Base-by-base conservation (phyloP, 2,113 vertebrate species). In the Acrocephalus kingi region DNA sequence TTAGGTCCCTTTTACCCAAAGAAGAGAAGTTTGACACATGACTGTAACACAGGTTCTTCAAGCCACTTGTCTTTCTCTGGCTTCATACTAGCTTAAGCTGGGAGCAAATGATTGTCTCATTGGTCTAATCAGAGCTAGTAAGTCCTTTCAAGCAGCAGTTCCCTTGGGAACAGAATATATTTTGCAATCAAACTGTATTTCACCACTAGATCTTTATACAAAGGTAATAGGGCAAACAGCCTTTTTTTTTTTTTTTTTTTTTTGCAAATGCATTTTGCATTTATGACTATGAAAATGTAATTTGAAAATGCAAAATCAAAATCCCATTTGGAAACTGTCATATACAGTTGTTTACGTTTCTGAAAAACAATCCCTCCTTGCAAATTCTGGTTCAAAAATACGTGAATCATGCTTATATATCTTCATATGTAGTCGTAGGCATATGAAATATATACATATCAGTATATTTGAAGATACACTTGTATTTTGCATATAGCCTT, bases 131-230 rank as follows among this genome's bases (percentile, higher is more conserved):
- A 91, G 2, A 4, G 67, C 58, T 67, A 85, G 55, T 35, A 84
- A 93, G 82, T 59, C 59, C 87, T 83, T 93, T 84, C 66, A 75
- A 89, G 81, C 22, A 72, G 89, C 91, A 91, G 87, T 94, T 93
- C 95, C 95, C 94, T 96, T 96, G 93, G 93, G 96, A 96, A 96
- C 94, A 90, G 72, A 78, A 95, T 93, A 92, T 88, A 85, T 95
- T 95, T 96, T 86, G 83, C 72, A 95, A 84, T 96, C 89, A 97
- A 91, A 91, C 35, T 4, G 0, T 81, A 73, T 91, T 91, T 82
- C 87, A 54, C 37, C 24, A 43, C 74, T 45, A 54, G 80, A 52
- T 91, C 30, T 76, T 77, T 82, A 68, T 51, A 83, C 49, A 89
- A 91, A 93, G 71, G 78, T 87, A 95, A 96, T 22, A 93, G 46